These are phyloP conservation scores for Clarias pachynema DNA, from an alignment of 2,797 vertebrate species.

Conservation along the genomic window DNA sequence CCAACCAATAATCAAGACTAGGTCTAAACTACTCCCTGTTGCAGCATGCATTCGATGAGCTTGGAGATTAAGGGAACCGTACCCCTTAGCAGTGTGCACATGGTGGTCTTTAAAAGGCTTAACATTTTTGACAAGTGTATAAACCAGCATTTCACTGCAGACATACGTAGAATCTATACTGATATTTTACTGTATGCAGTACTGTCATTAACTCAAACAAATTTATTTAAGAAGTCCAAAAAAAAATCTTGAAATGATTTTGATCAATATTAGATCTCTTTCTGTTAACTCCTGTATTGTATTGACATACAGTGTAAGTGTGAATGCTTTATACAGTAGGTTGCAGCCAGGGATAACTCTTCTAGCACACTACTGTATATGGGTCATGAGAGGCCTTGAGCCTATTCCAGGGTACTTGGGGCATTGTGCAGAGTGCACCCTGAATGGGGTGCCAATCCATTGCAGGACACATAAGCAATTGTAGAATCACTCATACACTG, in stretches of 20 bases:
- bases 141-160: background rate
- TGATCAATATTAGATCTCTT: background rate
- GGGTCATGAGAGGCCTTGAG: too few species aligned
- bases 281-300: background rate
- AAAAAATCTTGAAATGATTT: background rate
- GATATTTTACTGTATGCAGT: background rate
- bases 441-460: too few species aligned
- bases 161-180: background rate
- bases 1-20: slow-evolving; percentile 15
- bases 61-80: background rate
- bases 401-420: too few species aligned
- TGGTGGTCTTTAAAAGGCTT: background rate
- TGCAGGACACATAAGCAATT: too few species aligned
- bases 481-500: too few species aligned
- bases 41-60: background rate
- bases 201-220: background rate
- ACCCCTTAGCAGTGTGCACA: background rate
- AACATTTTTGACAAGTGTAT: background rate
- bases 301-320: background rate
- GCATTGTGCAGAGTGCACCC: too few species aligned
- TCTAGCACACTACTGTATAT: too few species aligned
- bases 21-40: background rate
- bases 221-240: background rate
- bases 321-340: background rate
- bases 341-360: background rate